Evolutionary conservation across 2,888 invertebrate species (phyloP), one percentile per base, ranked within the genome.

Genomic region (Didymodactylos carnosus): DNA sequence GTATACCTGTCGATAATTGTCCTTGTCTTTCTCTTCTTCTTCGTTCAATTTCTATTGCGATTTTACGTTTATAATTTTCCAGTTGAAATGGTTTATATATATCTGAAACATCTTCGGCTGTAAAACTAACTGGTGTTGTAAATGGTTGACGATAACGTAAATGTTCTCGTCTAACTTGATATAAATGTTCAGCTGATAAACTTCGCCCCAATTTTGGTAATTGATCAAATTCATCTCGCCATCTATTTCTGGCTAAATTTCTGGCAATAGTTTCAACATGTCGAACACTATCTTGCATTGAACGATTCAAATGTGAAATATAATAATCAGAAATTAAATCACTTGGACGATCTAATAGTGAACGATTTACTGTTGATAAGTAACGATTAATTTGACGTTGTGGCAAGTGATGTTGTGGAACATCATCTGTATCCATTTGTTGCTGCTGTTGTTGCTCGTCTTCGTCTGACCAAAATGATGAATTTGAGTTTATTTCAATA

Each of bases 41-140:
- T 43, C 74, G n/a, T 29, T 74, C 74, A 25, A 74, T 11, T 69
- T 74, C 74, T 23, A 74, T 71, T 16, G 74, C 71, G 43, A 74
- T 74, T 69, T 74, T 74, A n/a, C 74, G 71, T 39, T 74, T 74
- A 27, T 74, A 74, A 69, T 74, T 74, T 51, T 74, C 74, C 71
- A 74, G 40, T 41, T 39, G 43, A 35, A 29, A 74, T 25, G 74
- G 74, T 53, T 71, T 74, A 40, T 74, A 74, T 39, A 74, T 71
- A 46, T 74, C 74, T 19, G 71, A 53, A 27, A 74, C 71, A 53
- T 74, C 74, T 39, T 74, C 74, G 39, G 71, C 71, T n/a, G 74
- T 74, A 39, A 74, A 74, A 35, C 71, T 71, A 27, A 69, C 70
- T 39, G 46, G 69, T 6, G 71, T 16, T 10, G 51, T 40, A n/a